Evolutionary conservation across 2,888 invertebrate genomes (phyloP), one percentile per base, ranked within the genome.

Genomic region (Ennomos quercinarius): DNA sequence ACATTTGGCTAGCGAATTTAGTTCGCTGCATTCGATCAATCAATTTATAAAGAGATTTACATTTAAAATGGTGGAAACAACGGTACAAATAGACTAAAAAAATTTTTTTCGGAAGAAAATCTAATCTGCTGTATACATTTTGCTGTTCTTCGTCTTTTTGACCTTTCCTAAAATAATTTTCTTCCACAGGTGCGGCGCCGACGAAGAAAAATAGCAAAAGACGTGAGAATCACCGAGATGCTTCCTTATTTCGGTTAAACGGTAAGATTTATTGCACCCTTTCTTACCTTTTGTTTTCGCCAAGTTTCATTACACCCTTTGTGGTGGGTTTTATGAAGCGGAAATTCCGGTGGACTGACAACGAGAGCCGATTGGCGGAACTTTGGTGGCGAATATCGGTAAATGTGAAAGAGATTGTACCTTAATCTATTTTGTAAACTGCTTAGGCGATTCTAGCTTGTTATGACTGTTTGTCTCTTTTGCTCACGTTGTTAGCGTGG

Each of bases 131-230:
- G 27, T 27, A 27, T 27, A 27, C 6, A 6, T 27, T 27, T 27
- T 6, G 6, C 0, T 27, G 27, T 6, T 27, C 5, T 27, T 27
- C 27, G 27, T 27, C 6, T 1, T 27, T 27, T 27, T 5, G 27
- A 37, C 27, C 42, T 43, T 54, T 44, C 43, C 17, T 44, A 34
- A 12, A 51, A 40, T 43, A 45, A 42, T 57, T 64, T 62, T 65
- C 62, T 63, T 67, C 61, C 59, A 40, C 78, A 87, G 87, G 86
- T 86, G 86, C 86, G 86, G 77, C 72, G 83, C 81, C 79, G 35
- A 50, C 9, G 50, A 40, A 47, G 62, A 61, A 81, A 71, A 71
- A 82, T 84, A 77, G 78, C 74, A 59, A 73, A 66, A 53, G 67
- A 73, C 72, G 81, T 79, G 79, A 70, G 72, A 77, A 74, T 66